Evolutionary conservation across 2,888 invertebrate species (phyloP).

Genomic region (Gastrophysa polygoni): DNA sequence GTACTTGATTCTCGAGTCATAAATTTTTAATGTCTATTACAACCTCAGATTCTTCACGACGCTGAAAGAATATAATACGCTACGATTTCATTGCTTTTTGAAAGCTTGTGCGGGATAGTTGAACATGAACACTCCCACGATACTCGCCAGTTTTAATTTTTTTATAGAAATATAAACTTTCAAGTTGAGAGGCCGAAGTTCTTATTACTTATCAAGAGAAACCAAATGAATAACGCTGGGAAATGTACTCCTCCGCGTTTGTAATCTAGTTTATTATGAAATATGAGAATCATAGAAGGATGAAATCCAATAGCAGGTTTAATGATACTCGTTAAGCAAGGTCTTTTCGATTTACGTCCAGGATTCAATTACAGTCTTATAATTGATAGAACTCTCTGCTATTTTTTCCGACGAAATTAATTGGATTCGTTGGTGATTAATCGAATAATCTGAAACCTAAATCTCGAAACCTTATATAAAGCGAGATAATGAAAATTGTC

Average conservation of each 20-base stretch:
- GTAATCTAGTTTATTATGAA: constrained; percentile 13
- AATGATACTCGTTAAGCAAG: constrained; percentile 12
- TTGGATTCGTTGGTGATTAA: constrained; percentile 1
- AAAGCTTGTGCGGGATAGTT: no score
- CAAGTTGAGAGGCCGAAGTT: neutral
- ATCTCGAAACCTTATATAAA: neutral
- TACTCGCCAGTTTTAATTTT: no score
- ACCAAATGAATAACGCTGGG: neutral
- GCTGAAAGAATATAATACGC: no score
- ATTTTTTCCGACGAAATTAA: constrained; percentile 4
- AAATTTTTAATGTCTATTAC: no score
- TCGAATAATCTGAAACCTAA: neutral
- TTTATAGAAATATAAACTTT: no score
- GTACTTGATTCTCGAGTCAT: no score
- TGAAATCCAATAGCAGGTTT: constrained; percentile 7
- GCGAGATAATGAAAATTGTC: neutral
- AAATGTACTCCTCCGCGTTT: neutral
- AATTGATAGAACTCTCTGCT: constrained; percentile 3
- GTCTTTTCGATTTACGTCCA: constrained; percentile 9
- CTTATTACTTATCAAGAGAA: neutral
- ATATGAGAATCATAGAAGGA: neutral
- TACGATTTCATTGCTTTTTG: no score
- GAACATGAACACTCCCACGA: no score
- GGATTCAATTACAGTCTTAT: constrained; percentile 13
- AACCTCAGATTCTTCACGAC: no score